phyloP scores from a whole-genome alignment of 1,140 invertebrate genomes.

The Chlorops oryzae region DNA sequence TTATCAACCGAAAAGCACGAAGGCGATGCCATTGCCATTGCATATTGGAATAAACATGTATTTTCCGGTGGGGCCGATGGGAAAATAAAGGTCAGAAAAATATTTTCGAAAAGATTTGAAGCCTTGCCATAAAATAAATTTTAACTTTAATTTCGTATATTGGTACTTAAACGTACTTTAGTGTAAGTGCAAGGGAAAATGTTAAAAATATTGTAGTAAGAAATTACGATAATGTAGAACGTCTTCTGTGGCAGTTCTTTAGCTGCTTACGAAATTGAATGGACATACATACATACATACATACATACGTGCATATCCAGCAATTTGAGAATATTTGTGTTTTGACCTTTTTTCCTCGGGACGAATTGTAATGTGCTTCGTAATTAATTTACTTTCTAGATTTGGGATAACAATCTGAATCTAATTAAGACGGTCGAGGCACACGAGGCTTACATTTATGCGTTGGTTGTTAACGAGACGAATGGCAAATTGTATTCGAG shows the following conservation, averaged over 20 bases:
- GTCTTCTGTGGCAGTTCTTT: no score
- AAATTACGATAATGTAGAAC: no score
- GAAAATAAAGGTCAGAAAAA: constrained; percentile 44
- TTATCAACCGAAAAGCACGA: constrained; percentile 37
- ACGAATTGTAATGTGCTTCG: background rate
- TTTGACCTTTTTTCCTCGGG: background rate
- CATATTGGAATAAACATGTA: constrained; percentile 30
- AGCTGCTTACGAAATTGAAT: no score
- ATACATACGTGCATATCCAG: no score
- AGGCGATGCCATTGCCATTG: constrained; percentile 37
- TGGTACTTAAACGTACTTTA: no score
- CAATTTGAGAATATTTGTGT: background rate
- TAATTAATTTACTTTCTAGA: constrained; percentile 15
- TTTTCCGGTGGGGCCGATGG: constrained; percentile 47
- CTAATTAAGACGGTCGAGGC: constrained; percentile 28
- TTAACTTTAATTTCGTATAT: no score
- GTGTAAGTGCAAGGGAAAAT: no score
- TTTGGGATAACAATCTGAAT: constrained; percentile 27
- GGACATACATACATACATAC: no score
- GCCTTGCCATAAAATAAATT: no score
- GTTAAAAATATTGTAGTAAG: no score
- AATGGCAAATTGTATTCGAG: constrained; percentile 42
- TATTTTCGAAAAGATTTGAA: no score
- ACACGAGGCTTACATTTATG: constrained; percentile 42
- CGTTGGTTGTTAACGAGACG: constrained; percentile 32